phyloP scores from a whole-genome alignment of 2,888 invertebrate genomes.

The Thyatira batis region DNA sequence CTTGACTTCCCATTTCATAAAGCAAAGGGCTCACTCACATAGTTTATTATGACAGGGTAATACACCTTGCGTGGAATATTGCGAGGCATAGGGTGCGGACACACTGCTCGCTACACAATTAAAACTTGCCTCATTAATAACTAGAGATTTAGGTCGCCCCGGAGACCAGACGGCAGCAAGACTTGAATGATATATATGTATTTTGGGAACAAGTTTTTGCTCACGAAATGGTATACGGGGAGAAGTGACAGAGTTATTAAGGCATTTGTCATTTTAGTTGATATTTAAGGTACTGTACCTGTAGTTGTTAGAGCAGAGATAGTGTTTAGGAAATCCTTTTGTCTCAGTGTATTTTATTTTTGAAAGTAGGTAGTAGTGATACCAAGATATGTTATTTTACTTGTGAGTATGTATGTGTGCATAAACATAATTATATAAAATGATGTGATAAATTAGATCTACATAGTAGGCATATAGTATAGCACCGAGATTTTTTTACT shows the following conservation, averaged over 20 bases:
- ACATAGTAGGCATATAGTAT: no score
- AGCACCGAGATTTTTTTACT: no score
- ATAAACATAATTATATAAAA: no score
- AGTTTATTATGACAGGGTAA: neutral
- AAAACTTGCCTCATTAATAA: constrained; percentile 72
- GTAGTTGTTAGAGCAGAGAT: no score
- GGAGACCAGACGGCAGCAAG: constrained; percentile 22
- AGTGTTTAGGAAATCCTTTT: no score
- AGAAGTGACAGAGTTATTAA: neutral
- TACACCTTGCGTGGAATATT: constrained; percentile 14
- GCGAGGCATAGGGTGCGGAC: constrained; percentile 28
- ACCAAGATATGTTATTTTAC: no score
- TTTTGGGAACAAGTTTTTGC: constrained; percentile 34
- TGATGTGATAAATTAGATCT: no score
- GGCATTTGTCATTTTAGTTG: neutral
- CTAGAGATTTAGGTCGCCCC: constrained; percentile 55
- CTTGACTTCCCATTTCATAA: neutral
- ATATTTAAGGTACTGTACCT: neutral
- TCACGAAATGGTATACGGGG: constrained; percentile 19
- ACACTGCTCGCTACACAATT: constrained; percentile 50
- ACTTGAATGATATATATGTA: constrained; percentile 32
- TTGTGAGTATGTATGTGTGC: no score
- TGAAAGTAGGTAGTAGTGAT: no score
- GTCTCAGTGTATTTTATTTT: no score
- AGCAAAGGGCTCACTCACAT: neutral